phyloP scores from a whole-genome alignment of 2,113 vertebrate genomes.

The Salvator merianae region DNA sequence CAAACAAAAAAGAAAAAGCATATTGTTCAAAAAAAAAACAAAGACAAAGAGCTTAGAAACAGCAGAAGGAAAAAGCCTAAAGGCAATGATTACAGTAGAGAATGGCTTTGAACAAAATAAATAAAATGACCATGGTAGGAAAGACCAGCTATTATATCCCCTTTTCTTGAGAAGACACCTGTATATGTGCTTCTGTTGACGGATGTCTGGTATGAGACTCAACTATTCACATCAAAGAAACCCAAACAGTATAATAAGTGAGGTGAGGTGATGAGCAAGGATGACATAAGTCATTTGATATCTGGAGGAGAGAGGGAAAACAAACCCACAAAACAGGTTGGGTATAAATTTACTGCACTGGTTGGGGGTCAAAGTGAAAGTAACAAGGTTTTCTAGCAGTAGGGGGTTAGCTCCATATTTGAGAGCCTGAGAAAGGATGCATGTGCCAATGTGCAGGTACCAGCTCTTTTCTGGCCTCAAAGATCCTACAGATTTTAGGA shows the following conservation, averaged over 20 bases:
- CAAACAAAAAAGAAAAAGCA: constrained; percentile 11
- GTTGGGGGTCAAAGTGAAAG: constrained; percentile 8
- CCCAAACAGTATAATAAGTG: constrained; percentile 13
- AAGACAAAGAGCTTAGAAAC: background rate
- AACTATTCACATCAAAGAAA: constrained; percentile 32
- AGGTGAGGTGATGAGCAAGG: constrained; percentile 17
- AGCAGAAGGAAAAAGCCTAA: constrained; percentile 12
- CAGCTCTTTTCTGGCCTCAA: too few species aligned
- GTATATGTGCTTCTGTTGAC: constrained; percentile 24
- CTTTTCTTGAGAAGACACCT: constrained; percentile 21
- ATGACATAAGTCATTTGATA: constrained; percentile 32
- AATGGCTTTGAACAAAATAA: constrained; percentile 30
- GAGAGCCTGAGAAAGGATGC: too few species aligned
- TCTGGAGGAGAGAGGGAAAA: background rate
- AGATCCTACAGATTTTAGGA: too few species aligned
- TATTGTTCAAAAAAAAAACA: background rate
- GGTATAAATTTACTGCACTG: background rate
- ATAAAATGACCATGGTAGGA: constrained; percentile 13
- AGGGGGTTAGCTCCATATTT: too few species aligned
- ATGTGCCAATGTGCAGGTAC: too few species aligned
- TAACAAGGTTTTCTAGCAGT: background rate
- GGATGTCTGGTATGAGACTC: constrained; percentile 29
- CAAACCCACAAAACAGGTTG: background rate
- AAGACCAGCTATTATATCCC: constrained; percentile 16
- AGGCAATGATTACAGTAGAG: constrained; percentile 21